phyloP scores from a whole-genome alignment of 2,888 invertebrate genomes.

The Scaptomyza tumidula region DNA sequence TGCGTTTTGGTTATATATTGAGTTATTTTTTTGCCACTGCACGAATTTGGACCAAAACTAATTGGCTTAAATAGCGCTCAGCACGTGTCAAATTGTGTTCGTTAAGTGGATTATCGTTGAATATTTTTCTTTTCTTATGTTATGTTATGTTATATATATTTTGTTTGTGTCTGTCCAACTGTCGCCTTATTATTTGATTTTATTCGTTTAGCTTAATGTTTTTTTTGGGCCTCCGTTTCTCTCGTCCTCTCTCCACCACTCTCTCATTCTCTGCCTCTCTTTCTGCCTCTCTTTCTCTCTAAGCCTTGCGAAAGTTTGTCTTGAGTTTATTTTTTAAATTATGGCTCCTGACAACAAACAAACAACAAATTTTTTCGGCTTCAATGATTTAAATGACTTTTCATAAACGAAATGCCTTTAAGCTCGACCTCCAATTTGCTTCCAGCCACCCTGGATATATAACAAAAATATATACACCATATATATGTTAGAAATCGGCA shows the following conservation, averaged over 20 bases:
- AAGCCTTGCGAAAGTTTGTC: conserved; percentile 21
- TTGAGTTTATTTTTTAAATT: conserved; percentile 50
- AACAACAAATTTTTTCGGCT: conserved; percentile 43
- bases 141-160: background rate
- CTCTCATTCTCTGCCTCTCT: conserved; percentile 6
- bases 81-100: conserved; percentile 40
- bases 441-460: background rate
- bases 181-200: conserved; percentile 33
- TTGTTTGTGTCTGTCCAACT: background rate
- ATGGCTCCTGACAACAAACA: conserved; percentile 52
- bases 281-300: background rate
- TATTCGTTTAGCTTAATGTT: conserved; percentile 26
- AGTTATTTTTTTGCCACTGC: conserved; percentile 33
- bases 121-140: conserved; percentile 5
- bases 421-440: conserved; percentile 40
- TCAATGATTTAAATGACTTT: conserved; percentile 68
- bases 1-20: background rate
- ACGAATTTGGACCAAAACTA: conserved; percentile 27
- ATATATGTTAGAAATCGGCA: conserved; percentile 11
- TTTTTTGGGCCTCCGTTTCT: background rate
- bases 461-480: background rate
- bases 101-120: conserved; percentile 47
- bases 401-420: conserved; percentile 10
- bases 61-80: conserved; percentile 50
- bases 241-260: background rate